phyloP scores from a whole-genome alignment of 2,888 invertebrate genomes.

The Autographa gamma region DNA sequence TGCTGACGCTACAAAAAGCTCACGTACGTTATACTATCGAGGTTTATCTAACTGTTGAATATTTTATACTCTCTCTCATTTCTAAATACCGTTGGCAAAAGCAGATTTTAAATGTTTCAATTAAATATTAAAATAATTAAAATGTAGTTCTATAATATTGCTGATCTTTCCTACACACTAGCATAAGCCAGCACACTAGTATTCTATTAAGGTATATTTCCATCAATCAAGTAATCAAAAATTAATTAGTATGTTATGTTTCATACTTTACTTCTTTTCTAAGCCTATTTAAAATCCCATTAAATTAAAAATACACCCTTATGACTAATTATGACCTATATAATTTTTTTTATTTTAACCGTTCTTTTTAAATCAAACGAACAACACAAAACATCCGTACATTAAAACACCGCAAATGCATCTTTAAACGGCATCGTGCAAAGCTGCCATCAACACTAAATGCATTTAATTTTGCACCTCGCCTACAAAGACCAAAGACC shows the following conservation, averaged over 20 bases:
- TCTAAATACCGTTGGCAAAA: conserved; percentile 45
- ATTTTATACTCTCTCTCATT: conserved; percentile 52
- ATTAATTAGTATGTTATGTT: too few relatives aligned
- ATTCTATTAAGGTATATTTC: too few relatives aligned
- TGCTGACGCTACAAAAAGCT: conserved; percentile 52
- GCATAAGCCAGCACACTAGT: too few relatives aligned
- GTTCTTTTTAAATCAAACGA: neutral
- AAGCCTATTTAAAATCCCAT: too few relatives aligned
- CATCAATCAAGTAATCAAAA: too few relatives aligned
- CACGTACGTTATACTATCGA: conserved; percentile 55
- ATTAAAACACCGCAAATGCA: conserved; percentile 15
- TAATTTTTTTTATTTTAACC: too few relatives aligned
- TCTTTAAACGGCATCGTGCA: conserved; percentile 15
- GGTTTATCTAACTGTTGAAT: conserved; percentile 46
- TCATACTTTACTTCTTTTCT: too few relatives aligned
- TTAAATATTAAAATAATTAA: neutral
- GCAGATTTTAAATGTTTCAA: neutral
- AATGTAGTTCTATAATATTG: neutral
- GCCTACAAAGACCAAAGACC: conserved; percentile 31
- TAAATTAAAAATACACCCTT: too few relatives aligned
- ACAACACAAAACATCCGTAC: neutral
- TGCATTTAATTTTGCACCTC: conserved; percentile 40
- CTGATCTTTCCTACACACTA: too few relatives aligned
- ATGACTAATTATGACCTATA: too few relatives aligned
- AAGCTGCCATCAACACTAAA: conserved; percentile 26